Base-by-base conservation (phyloP, 2,888 invertebrate genomes). In the Dryomyza anilis region DNA sequence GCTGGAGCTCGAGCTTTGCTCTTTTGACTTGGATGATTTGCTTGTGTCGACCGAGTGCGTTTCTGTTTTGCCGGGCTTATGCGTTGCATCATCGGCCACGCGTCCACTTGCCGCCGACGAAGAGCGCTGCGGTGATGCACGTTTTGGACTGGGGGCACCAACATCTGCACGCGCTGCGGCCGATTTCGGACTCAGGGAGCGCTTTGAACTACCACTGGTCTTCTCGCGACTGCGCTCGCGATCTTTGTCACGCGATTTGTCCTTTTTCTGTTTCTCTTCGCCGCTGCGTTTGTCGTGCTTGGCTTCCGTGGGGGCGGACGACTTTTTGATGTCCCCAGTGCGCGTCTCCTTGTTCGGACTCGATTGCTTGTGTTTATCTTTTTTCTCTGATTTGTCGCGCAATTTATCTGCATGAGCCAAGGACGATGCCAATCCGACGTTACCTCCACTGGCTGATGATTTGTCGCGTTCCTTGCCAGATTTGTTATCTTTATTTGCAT, bases 381-480 rank as follows among this genome's bases (percentile, higher is more conserved):
- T 88, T 72, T 87, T 88, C 71, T 86, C 86, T 68, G 85, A 85
- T 70, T 87, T 87, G 59, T 87, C 87, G 29, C 77, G 73, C 73
- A 69, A 61, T 57, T 77, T 80, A 4, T 78, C 80, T 0, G 71
- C 67, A 25, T 65, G n/a, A n/a, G n/a, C n/a, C n/a, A n/a, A n/a
- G n/a, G n/a, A n/a, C n/a, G n/a, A n/a, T n/a, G n/a, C n/a, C n/a
- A n/a, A n/a, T n/a, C n/a, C n/a, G n/a, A n/a, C 71, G 19, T 39
- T 50, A 21, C 30, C 29, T 25, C 52, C 29, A 12, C 27, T 27
- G 7, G 65, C 71, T 2, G n/a, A n/a, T n/a, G 74, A 72, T 64
- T 80, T 80, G 3, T 81, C 81, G 14, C 79, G 78, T 16, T 81
- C 82, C 61, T 80, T 82, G 50, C 69, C 71, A 0, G 73, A 71